These are phyloP conservation scores for Oryzias celebensis DNA, from an alignment of 2,113 vertebrate genomes.

Conservation along the genomic window DNA sequence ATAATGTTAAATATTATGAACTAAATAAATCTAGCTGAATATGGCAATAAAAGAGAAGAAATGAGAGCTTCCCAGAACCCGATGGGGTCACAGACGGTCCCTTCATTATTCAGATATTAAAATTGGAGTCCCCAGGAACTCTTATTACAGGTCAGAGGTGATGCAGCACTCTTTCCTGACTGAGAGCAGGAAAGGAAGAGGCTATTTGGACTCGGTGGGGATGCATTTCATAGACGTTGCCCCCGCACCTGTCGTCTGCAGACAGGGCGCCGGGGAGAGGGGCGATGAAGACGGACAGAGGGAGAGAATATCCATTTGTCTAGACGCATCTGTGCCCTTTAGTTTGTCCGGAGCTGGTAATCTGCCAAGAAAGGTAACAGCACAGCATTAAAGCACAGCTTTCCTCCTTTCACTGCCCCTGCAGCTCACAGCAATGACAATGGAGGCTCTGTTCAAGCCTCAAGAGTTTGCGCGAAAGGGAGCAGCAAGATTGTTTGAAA, in stretches of 20 bases:
- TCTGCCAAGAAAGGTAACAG: constrained; percentile 76
- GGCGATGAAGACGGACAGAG: constrained; percentile 40
- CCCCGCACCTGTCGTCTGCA: constrained; percentile 48
- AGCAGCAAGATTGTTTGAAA: background rate
- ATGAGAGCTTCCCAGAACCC: background rate
- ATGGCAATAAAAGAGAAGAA: constrained; percentile 5
- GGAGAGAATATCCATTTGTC: constrained; percentile 60
- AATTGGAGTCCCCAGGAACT: constrained; percentile 35
- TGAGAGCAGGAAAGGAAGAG: constrained; percentile 14
- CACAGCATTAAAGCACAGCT: constrained; percentile 55
- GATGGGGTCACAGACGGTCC: constrained; percentile 12
- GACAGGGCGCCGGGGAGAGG: constrained; percentile 17
- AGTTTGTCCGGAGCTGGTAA: constrained; percentile 84
- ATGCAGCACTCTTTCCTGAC: constrained; percentile 16
- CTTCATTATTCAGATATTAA: constrained; percentile 41
- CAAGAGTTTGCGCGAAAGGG: constrained; percentile 19
- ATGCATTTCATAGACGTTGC: constrained; percentile 5
- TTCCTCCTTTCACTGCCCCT: constrained; percentile 34
- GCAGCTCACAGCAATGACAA: constrained; percentile 45
- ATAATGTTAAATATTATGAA: background rate
- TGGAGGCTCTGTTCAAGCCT: constrained; percentile 33
- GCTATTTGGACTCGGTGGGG: constrained; percentile 20
- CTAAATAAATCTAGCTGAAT: background rate
- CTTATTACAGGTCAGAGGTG: constrained; percentile 40
- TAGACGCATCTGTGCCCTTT: constrained; percentile 65